Evolutionary conservation across 2,888 invertebrate genomes (phyloP), one percentile per base, ranked within the genome.

Genomic region (Himalopsyche kuldschensis): DNA sequence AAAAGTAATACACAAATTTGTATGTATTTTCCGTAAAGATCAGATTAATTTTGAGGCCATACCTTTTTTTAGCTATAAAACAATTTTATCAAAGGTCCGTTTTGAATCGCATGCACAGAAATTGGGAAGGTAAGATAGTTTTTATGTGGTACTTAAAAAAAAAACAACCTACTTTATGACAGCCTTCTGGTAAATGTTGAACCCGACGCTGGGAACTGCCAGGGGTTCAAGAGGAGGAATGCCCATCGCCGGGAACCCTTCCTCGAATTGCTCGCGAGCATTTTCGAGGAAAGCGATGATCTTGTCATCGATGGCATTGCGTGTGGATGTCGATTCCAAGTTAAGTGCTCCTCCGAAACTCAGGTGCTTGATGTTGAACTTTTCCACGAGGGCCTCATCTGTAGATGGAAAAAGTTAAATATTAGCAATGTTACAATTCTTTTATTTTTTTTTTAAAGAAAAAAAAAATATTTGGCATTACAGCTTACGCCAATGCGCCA

Each of bases 211-310:
- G n/a, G 32, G 75, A 20, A 30, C 31, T 10, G 41, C 75, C 24
- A 86, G 80, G 8, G 86, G 86, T 20, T 86, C 86, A 11, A 86
- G 82, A 3, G 84, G 81, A 4, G 86, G 86, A 32, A 86, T 81
- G 1, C 85, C 85, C 17, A 75, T n/a, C 4, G 47, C 79, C 0
- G 86, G 86, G 32, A 80, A 81, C 10, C 86, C 86, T 10, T 4
- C 27, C 24, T 83, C 85, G 47, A 86, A 85, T 24, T 83, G 79
- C 0, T 84, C 80, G 8, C 86, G 79, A 27, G 82, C 79, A 17
- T 81, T 75, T 41, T 86, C 86, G 47, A 86, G 55, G 15, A 84
- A 20, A 27, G 81, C 85, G 11, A 84, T 80, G 24, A 86, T 63
- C 75, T 79, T 79, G 47, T 86, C 84, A 48, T 86, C 82, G 20